Evolutionary conservation across 2,888 invertebrate species (phyloP).

Genomic region (Calameuta pallipes): DNA sequence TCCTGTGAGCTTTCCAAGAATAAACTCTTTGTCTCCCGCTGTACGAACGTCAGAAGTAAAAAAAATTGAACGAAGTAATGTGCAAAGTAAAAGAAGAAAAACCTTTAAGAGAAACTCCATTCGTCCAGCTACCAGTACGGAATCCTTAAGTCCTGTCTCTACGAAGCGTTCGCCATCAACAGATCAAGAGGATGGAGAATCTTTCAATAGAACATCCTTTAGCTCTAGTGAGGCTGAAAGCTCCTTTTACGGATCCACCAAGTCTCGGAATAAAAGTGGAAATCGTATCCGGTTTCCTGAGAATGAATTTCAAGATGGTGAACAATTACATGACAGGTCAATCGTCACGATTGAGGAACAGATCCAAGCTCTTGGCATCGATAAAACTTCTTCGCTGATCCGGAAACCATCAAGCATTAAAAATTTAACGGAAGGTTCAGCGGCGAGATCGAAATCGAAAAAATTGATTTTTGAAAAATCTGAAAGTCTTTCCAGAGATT

Average conservation of each 20-base stretch:
- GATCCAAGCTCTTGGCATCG: not conserved
- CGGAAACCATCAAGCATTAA: not conserved
- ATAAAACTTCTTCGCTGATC: not conserved
- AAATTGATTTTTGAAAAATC: not conserved
- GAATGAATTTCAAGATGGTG: not conserved
- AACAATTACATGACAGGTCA: not conserved
- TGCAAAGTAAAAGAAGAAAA: not conserved
- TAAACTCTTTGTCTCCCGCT: not conserved
- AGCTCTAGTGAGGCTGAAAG: conserved; percentile 42
- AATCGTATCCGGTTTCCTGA: not conserved
- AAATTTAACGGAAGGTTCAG: not conserved
- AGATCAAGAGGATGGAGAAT: conserved; percentile 28
- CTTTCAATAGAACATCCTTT: conserved; percentile 31
- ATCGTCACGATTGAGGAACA: not conserved
- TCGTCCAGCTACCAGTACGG: conserved; percentile 12
- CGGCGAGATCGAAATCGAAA: not conserved
- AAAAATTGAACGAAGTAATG: not conserved
- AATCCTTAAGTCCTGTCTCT: conserved; percentile 15
- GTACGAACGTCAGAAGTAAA: not conserved
- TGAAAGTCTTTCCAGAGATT: not conserved
- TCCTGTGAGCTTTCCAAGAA: not conserved
- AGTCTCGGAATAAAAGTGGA: conserved; percentile 25
- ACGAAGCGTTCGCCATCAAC: conserved; percentile 18
- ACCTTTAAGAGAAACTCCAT: not conserved
- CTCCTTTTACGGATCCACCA: conserved; percentile 31